Evolutionary conservation across 1,140 invertebrate genomes (phyloP).

Genomic region (Bilobella aurantiaca): DNA sequence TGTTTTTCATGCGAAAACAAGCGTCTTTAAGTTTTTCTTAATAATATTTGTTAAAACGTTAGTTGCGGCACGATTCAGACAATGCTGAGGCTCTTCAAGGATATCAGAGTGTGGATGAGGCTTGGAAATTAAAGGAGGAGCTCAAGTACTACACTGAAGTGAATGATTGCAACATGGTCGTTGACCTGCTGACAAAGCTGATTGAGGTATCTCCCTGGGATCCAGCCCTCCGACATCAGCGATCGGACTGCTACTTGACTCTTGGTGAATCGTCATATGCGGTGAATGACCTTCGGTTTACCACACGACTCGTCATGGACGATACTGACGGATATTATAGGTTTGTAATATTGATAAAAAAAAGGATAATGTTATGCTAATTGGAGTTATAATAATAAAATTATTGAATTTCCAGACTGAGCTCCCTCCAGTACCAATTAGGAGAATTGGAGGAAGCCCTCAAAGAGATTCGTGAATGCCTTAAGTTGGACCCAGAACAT

Average conservation of each 20-base stretch:
- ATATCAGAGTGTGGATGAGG: constrained; percentile 47
- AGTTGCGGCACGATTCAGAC: constrained; percentile 61
- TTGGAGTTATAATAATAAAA: not conserved
- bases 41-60: no score
- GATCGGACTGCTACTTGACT: constrained; percentile 72
- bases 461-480: constrained; percentile 88
- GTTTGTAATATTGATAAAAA: constrained; percentile 37
- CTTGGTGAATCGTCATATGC: constrained; percentile 73
- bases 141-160: constrained; percentile 56
- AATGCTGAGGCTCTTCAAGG: constrained; percentile 62
- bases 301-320: constrained; percentile 81
- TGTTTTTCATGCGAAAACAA: no score
- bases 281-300: constrained; percentile 77
- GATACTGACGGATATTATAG: constrained; percentile 77
- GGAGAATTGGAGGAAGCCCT: constrained; percentile 85
- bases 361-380: not conserved
- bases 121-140: constrained; percentile 54
- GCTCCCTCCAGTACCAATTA: constrained; percentile 72
- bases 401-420: constrained; percentile 43
- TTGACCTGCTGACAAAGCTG: constrained; percentile 56
- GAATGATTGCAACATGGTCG: constrained; percentile 58
- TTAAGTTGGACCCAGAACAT: constrained; percentile 96
- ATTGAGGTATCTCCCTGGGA: constrained; percentile 89
- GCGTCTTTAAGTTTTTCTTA: no score
- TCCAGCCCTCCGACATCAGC: constrained; percentile 63